These are phyloP conservation scores for Pseudopodoces humilis DNA, from an alignment of 2,113 vertebrate species.

Conservation along the genomic window DNA sequence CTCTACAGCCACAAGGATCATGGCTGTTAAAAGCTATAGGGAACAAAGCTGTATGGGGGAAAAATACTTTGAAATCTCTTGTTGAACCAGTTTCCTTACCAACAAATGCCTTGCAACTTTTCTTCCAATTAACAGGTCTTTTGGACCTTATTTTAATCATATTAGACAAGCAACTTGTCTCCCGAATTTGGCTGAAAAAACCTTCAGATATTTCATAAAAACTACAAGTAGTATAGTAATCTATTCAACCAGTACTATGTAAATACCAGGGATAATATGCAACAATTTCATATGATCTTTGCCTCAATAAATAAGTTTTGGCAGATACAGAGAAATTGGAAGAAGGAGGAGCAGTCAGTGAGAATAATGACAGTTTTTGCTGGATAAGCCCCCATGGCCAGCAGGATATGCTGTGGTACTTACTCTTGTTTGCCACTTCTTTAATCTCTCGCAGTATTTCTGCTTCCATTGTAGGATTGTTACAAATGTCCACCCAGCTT, in stretches of 20 bases:
- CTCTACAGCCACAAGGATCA: background rate
- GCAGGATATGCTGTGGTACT: conserved; percentile 52
- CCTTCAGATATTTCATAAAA: background rate
- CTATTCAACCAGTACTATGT: background rate
- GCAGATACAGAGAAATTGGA: background rate
- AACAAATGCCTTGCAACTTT: background rate
- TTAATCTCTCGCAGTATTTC: conserved; percentile 91
- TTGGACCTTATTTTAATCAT: background rate
- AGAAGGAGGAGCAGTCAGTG: background rate
- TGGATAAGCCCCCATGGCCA: background rate
- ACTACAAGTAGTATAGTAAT: background rate
- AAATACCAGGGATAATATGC: background rate
- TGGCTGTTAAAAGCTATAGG: background rate
- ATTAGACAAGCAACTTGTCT: background rate
- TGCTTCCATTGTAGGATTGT: conserved; percentile 88
- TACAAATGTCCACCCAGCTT: conserved; percentile 91
- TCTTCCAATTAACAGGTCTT: background rate
- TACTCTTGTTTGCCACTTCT: conserved; percentile 87
- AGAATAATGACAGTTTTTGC: background rate
- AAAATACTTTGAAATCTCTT: background rate
- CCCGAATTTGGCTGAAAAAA: background rate
- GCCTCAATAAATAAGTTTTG: background rate
- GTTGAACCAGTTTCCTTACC: background rate
- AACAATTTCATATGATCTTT: background rate
- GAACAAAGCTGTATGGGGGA: background rate